Conservation (phyloP, 2,113 vertebrate species). For the Corythaixoides concolor region DNA sequence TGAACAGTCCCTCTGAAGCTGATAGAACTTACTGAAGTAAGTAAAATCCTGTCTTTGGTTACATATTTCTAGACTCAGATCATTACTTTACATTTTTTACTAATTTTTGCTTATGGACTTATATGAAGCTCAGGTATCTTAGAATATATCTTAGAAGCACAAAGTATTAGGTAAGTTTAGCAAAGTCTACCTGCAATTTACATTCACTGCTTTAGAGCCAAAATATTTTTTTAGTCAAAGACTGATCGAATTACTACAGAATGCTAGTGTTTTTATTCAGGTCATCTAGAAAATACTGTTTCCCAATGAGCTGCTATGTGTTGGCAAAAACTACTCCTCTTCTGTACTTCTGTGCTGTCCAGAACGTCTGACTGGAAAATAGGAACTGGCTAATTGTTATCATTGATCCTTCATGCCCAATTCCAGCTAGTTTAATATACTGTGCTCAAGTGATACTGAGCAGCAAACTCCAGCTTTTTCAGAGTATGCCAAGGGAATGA, state of each 20-base stretch:
- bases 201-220: not conserved
- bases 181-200: not conserved
- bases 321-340: constrained; percentile 9
- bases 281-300: not conserved
- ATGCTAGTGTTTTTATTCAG: not conserved
- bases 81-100: accelerated
- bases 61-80: not conserved
- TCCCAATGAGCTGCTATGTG: not conserved
- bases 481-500: not conserved
- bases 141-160: not conserved
- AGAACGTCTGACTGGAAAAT: constrained; percentile 22
- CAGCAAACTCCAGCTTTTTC: not conserved
- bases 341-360: not conserved
- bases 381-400: not conserved
- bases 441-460: not conserved
- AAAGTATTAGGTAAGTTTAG: not conserved
- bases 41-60: not conserved
- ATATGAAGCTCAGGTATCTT: not conserved
- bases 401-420: not conserved
- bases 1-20: not conserved
- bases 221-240: not conserved
- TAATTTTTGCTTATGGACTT: not conserved
- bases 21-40: not conserved
- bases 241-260: not conserved
- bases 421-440: not conserved